A percentile compares a stretch with the other conserved stretches of the same genome.
phyloP scores from a whole-genome alignment of 2,797 vertebrate species.

The Aphelocoma californica region DNA sequence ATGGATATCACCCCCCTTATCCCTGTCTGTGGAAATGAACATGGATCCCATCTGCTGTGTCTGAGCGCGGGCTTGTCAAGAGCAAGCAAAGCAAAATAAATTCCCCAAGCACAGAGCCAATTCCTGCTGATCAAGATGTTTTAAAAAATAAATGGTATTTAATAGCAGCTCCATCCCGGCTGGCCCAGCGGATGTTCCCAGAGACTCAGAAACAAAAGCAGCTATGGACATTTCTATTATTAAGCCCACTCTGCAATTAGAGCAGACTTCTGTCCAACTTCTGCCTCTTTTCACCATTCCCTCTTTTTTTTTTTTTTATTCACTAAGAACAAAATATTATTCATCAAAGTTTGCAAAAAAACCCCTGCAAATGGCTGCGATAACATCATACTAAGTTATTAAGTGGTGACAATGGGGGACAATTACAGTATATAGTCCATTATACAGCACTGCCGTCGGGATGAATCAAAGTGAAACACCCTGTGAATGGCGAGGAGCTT shows the following conservation, averaged over 20 bases:
- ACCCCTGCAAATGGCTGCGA: not conserved
- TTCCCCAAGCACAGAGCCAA: not conserved
- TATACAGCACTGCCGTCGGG: slow-evolving; percentile 28
- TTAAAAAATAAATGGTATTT: slow-evolving; percentile 9
- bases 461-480: slow-evolving; percentile 60
- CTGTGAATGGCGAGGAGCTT: slow-evolving; percentile 40
- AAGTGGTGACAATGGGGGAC: slow-evolving; percentile 62
- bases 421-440: slow-evolving; percentile 64
- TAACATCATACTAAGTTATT: slow-evolving; percentile 46
- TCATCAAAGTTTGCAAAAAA: slow-evolving; percentile 56
- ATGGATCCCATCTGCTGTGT: not conserved
- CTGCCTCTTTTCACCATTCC: slow-evolving; percentile 30
- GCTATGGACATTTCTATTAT: not conserved
- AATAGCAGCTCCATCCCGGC: not conserved
- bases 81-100: not conserved
- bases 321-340: slow-evolving; percentile 61
- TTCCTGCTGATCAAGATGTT: slow-evolving; percentile 17
- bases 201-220: slow-evolving; percentile 9
- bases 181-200: not conserved
- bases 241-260: not conserved
- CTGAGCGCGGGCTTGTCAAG: not conserved
- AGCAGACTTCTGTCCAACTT: slow-evolving; percentile 16
- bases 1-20: not conserved
- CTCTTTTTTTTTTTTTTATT: slow-evolving; percentile 20
- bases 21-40: not conserved